Conservation (phyloP, 2,113 vertebrate genomes). For the Hydropotes inermis region DNA sequence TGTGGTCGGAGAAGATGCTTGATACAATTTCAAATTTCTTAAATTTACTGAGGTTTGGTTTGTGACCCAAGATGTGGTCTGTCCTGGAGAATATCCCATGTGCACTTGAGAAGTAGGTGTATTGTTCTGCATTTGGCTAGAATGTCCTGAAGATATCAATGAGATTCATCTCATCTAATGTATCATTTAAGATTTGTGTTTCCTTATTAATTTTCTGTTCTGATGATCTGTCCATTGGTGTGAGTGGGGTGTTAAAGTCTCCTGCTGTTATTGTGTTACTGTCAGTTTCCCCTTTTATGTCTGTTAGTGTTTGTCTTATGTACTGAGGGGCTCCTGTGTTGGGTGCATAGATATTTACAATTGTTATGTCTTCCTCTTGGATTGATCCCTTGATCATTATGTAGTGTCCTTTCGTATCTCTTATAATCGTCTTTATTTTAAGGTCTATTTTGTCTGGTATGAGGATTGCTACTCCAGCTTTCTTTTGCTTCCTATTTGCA, state of each 20-base stretch:
- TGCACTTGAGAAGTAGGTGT: neutral
- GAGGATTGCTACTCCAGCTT: neutral
- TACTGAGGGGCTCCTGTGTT: neutral
- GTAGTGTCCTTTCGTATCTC: neutral
- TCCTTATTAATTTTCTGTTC: neutral
- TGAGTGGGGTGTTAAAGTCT: neutral
- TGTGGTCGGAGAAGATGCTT: neutral
- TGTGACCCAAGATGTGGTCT: neutral
- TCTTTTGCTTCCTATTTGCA: neutral
- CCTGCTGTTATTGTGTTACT: neutral
- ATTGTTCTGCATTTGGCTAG: neutral
- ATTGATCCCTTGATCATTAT: neutral
- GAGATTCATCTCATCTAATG: neutral
- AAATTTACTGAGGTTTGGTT: neutral
- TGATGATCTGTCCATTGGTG: neutral
- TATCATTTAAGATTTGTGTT: neutral
- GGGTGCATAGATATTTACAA: too few species aligned
- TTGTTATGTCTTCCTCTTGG: too few species aligned
- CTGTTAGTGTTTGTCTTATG: neutral
- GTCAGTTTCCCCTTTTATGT: neutral
- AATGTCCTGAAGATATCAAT: neutral
- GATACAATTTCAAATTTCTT: neutral
- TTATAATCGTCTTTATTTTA: neutral
- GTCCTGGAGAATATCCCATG: neutral
- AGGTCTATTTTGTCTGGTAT: neutral